Evolutionary conservation across 2,113 vertebrate genomes (phyloP).

Genomic region (Cyanoderma ruficeps): DNA sequence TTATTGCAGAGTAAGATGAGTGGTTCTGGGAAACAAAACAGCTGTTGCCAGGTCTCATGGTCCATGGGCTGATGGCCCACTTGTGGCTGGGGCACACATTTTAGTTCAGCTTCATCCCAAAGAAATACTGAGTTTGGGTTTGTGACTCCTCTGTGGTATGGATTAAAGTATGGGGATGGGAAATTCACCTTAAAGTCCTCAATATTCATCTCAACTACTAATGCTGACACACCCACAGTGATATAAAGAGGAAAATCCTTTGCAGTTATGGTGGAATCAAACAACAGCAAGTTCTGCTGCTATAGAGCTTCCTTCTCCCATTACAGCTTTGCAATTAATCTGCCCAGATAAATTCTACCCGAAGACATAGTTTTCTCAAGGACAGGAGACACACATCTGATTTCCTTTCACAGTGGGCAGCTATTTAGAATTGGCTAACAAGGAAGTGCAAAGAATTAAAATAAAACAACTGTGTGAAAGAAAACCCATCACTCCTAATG

Average conservation of each 20-base stretch:
- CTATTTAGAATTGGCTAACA: neutral
- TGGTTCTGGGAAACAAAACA: accelerated
- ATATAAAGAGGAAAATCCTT: neutral
- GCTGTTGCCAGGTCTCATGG: neutral
- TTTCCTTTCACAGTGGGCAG: neutral
- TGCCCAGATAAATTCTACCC: neutral
- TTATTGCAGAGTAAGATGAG: neutral
- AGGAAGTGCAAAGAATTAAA: neutral
- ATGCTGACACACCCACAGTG: accelerated
- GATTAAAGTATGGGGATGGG: neutral
- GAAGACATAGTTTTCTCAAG: neutral
- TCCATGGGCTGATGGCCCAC: neutral
- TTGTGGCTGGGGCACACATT: neutral
- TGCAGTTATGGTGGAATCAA: neutral
- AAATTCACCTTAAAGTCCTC: neutral
- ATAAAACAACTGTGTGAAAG: neutral
- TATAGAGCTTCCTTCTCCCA: neutral
- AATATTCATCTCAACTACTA: neutral
- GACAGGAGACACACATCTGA: neutral
- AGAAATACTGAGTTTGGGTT: neutral
- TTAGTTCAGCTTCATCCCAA: neutral
- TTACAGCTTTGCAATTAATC: neutral
- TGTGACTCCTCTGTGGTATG: neutral
- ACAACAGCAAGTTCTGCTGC: neutral
- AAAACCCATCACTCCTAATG: neutral